Conservation (phyloP, 2,797 vertebrate genomes). For the Alectoris magna region DNA sequence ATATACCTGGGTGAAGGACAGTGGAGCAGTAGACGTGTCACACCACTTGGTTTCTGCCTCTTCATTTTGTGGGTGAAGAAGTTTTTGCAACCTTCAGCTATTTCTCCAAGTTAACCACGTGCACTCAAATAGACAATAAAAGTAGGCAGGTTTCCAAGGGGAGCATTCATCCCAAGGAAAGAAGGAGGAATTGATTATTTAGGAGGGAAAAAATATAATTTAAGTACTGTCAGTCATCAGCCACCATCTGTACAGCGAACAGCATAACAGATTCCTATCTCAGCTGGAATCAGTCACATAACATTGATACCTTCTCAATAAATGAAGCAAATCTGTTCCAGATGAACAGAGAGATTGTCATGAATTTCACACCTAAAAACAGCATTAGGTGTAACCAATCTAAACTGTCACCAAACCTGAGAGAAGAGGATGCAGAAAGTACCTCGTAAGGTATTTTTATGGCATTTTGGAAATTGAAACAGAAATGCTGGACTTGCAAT, state of each 20-base stretch:
- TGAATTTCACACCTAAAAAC: neutral
- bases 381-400: neutral
- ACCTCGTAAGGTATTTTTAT: neutral
- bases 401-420: neutral
- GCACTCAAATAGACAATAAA: fast-evolving
- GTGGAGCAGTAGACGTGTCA: neutral
- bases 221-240: neutral
- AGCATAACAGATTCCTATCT: neutral
- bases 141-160: neutral
- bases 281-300: neutral
- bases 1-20: neutral
- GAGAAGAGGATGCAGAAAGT: neutral
- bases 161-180: neutral
- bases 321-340: neutral
- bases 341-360: neutral
- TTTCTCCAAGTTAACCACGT: neutral
- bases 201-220: neutral
- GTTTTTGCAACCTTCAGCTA: neutral
- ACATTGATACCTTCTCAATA: neutral
- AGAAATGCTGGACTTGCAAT: neutral
- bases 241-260: neutral
- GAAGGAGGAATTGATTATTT: neutral
- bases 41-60: neutral
- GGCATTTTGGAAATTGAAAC: neutral
- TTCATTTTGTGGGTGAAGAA: neutral